Conservation (phyloP, 2,113 vertebrate genomes). For the Neoarius graeffei region DNA sequence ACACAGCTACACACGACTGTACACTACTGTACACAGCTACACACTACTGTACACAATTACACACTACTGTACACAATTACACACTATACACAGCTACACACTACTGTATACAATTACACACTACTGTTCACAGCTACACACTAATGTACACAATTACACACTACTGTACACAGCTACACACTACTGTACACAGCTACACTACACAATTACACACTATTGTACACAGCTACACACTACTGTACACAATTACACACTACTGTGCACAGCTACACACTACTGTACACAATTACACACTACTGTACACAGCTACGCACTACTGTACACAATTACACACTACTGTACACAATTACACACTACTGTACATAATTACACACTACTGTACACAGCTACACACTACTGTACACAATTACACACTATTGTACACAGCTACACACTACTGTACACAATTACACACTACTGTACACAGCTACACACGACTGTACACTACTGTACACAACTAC, state of each 20-base stretch:
- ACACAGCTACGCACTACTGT: neutral
- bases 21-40: neutral
- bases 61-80: neutral
- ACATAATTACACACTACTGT: neutral
- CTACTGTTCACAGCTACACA: neutral
- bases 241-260: neutral
- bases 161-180: neutral
- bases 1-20: neutral
- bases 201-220: neutral
- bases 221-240: neutral
- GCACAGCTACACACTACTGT: neutral
- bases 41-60: neutral
- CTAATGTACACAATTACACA: neutral
- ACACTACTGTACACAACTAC: neutral
- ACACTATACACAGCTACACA: no score
- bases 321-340: neutral
- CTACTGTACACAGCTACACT: neutral
- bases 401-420: neutral
- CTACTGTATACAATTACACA: neutral
- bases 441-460: neutral
- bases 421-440: neutral
- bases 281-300: neutral
- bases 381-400: neutral
- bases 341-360: neutral
- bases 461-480: neutral